Evolutionary conservation across 2,888 invertebrate genomes (phyloP).

Genomic region (Eulithis prunata): DNA sequence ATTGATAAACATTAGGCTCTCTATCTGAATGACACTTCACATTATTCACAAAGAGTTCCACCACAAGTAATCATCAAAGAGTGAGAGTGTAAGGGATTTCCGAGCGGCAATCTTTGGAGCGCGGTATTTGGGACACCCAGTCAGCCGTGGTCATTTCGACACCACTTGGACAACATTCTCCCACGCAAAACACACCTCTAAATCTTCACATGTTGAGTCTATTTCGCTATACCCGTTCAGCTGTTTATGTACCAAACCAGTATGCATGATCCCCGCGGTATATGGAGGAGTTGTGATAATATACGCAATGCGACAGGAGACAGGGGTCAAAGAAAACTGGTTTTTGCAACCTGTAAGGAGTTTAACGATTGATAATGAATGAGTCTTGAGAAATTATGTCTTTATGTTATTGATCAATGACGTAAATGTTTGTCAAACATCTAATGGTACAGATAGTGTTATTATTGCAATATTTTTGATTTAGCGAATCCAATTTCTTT

Average conservation of each 20-base stretch:
- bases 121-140: conserved; percentile 69
- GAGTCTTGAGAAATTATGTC: conserved; percentile 58
- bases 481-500: no score
- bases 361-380: conserved; percentile 55
- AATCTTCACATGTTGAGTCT: conserved; percentile 40
- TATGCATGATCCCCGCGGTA: conserved; percentile 44
- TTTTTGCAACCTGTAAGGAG: conserved; percentile 41
- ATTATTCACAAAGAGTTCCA: neutral
- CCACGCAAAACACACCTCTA: conserved; percentile 52
- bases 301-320: conserved; percentile 33
- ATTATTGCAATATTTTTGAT: no score
- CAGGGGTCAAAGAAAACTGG: conserved; percentile 48
- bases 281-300: conserved; percentile 36
- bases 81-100: conserved; percentile 53
- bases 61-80: conserved; percentile 13
- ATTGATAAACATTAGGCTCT: no score
- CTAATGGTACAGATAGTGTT: no score
- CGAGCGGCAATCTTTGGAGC: conserved; percentile 60
- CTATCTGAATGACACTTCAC: no score
- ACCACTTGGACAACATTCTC: conserved; percentile 49
- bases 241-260: conserved; percentile 43
- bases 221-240: conserved; percentile 37
- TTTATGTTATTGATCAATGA: neutral
- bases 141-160: conserved; percentile 62
- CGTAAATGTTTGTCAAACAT: neutral